These are phyloP conservation scores for Falcunculus frontatus DNA, from an alignment of 2,113 vertebrate genomes.

Conservation along the genomic window DNA sequence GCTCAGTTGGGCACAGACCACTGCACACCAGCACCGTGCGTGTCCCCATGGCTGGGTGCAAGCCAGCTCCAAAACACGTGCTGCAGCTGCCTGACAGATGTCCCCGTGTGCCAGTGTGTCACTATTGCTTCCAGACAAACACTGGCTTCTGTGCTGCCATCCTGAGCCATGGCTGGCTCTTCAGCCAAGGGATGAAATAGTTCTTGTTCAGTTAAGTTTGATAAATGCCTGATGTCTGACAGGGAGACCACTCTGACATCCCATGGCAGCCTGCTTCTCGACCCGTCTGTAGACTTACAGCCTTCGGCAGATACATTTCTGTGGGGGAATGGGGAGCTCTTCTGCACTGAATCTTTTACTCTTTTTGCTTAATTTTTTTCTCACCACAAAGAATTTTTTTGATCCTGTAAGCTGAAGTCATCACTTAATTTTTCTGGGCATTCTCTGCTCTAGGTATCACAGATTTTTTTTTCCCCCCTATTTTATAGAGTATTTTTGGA, in stretches of 20 bases:
- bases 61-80: not conserved
- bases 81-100: not conserved
- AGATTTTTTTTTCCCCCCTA: rapidly evolving
- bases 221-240: not conserved
- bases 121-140: not conserved
- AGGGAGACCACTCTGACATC: not conserved
- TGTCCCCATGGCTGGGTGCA: not conserved
- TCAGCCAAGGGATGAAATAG: not conserved
- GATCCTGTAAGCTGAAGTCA: not conserved
- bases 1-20: not conserved
- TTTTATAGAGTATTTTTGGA: not conserved
- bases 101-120: not conserved
- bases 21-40: rapidly evolving
- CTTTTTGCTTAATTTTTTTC: not conserved
- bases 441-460: not conserved
- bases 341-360: not conserved
- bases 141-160: not conserved
- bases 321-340: not conserved
- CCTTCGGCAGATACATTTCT: not conserved
- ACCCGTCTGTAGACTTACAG: not conserved
- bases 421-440: not conserved
- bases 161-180: not conserved
- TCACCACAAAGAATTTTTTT: not conserved
- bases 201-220: not conserved
- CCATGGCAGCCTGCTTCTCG: not conserved